A percentile compares a stretch with the other conserved stretches of the same genome.
Conservation (phyloP, 2,888 invertebrate genomes). For the Ophonus ardosiacus region DNA sequence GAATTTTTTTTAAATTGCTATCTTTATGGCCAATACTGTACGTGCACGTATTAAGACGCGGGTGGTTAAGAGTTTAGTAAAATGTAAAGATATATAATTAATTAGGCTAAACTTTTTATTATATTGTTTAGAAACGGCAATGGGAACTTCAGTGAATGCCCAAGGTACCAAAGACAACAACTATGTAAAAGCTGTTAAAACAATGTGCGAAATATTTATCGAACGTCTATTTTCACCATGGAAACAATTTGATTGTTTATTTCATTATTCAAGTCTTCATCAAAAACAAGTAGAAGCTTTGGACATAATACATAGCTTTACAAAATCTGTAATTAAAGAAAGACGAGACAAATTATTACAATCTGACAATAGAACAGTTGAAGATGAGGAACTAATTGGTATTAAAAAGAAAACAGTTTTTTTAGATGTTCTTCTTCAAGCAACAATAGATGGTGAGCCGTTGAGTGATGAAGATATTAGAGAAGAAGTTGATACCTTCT, state of each 20-base stretch:
- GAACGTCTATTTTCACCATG: slow-evolving; percentile 13
- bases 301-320: slow-evolving; percentile 13
- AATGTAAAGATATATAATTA: no score
- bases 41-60: no score
- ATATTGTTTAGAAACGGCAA: slow-evolving; percentile 77
- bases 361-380: slow-evolving; percentile 66
- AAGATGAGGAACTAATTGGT: not conserved
- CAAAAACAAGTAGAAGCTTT: slow-evolving; percentile 22
- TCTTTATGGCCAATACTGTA: no score
- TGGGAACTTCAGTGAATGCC: slow-evolving; percentile 77
- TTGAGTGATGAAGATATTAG: slow-evolving; percentile 79
- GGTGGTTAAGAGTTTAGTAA: no score
- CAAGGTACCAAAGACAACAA: slow-evolving; percentile 73
- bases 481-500: slow-evolving; percentile 83
- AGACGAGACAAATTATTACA: not conserved
- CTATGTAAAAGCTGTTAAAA: slow-evolving; percentile 75
- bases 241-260: slow-evolving; percentile 39
- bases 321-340: slow-evolving; percentile 32
- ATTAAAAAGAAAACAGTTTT: slow-evolving; percentile 77
- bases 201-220: not conserved
- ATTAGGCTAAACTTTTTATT: not conserved
- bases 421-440: slow-evolving; percentile 80
- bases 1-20: no score
- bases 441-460: slow-evolving; percentile 78
- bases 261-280: slow-evolving; percentile 30